Evolutionary conservation across 1,140 invertebrate genomes (phyloP).

Genomic region (Caerostris darwini): DNA sequence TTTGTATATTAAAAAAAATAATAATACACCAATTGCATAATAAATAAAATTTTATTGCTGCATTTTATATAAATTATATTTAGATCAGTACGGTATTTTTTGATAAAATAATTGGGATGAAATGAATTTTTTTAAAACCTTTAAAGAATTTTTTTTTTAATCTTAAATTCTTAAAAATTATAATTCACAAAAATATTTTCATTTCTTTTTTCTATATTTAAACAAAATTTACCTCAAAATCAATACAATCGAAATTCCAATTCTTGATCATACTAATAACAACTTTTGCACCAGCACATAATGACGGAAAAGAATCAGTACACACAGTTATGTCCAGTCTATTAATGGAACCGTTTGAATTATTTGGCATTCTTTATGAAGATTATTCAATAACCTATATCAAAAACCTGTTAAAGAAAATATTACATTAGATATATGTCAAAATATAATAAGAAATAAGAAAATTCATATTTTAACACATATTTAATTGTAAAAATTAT

Average conservation of each 20-base stretch:
- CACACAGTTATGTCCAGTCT: constrained; percentile 54
- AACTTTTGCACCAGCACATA: constrained; percentile 59
- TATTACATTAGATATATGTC: not conserved
- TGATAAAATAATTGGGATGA: no score
- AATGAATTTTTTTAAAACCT: no score
- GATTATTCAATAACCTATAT: not conserved
- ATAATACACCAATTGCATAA: no score
- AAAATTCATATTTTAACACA: not conserved
- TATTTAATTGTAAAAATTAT: no score
- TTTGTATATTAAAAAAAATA: no score
- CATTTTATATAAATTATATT: no score
- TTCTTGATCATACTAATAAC: constrained; percentile 63
- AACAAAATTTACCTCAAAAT: constrained; percentile 65
- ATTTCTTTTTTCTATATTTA: not conserved
- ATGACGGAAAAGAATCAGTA: constrained; percentile 54
- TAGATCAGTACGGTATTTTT: no score
- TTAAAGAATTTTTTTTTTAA: no score
- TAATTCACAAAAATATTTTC: no score
- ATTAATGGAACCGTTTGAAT: constrained; percentile 48
- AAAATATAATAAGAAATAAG: not conserved
- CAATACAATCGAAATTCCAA: constrained; percentile 46
- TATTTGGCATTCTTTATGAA: constrained; percentile 39
- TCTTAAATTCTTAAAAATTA: no score
- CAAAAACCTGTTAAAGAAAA: not conserved
- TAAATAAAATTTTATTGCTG: no score